Base-by-base conservation (phyloP, 2,888 invertebrate genomes). In the Julus scanicus region DNA sequence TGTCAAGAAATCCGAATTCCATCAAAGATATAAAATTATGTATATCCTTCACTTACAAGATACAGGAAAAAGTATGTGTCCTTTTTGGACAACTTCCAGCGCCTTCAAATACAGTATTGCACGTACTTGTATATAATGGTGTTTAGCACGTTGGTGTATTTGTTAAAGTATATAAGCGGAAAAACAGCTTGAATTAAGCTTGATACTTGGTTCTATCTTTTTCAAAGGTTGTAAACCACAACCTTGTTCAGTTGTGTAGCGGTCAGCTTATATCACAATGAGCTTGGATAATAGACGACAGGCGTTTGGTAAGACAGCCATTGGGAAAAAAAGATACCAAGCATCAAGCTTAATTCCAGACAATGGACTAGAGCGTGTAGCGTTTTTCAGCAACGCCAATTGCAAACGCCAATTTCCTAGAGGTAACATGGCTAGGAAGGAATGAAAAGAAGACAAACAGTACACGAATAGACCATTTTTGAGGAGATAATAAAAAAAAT, bases 261-360 rank as follows among this genome's bases (percentile, higher is more conserved):
- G 71, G 71, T 29, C 71, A 71, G 20, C 71, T 29, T 63, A n/a
- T 20, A 63, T 63, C 71, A 71, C 20, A 71, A 71, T 71, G 29
- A 63, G 20, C n/a, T n/a, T 63, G 71, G 71, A 20, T 29, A 71
- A 20, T 71, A 71, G 71, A 29, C 71, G 71, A 29, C 20, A 44
- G 44, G 29, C 29, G 20, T 71, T 71, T 63, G 63, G 11, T 29
- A 71, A 57, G 57, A n/a, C n/a, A 57, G n/a, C 5, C 20, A 20
- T 20, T 71, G 8, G 71, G 53, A 53, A 17, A 71, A 71, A 71
- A 71, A 71, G 6, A 17, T 15, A 53, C 13, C 53, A 53, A 71
- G 29, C 71, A 71, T 29, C 20, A 5, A 57, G 57, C 57, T 57
- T 71, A 71, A 71, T 8, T 71, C 71, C n/a, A 63, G n/a, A 63